These are phyloP conservation scores for Amphilophus citrinellus DNA, from an alignment of 2,113 vertebrate genomes.

Conservation along the genomic window DNA sequence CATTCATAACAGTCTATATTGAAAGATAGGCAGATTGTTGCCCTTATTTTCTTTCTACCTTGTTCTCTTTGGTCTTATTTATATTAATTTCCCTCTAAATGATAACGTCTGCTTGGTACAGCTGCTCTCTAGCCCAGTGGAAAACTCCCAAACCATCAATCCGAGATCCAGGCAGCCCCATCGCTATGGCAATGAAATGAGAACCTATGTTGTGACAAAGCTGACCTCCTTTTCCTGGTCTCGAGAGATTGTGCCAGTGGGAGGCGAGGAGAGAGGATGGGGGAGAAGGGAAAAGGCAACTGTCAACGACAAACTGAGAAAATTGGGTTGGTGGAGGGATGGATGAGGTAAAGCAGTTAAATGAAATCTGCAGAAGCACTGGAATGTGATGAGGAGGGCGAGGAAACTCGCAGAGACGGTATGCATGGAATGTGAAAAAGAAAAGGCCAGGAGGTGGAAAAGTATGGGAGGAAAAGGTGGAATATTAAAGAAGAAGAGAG, in stretches of 20 bases:
- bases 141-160: slow-evolving; percentile 62
- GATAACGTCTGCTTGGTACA: slow-evolving; percentile 20
- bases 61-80: slow-evolving; percentile 20
- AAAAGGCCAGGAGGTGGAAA: neutral
- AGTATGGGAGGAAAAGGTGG: neutral
- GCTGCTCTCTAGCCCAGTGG: slow-evolving; percentile 25
- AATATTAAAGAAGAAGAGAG: slow-evolving; percentile 2
- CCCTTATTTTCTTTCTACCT: neutral
- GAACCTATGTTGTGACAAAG: slow-evolving; percentile 67
- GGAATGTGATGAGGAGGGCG: neutral
- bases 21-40: neutral
- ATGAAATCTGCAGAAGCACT: slow-evolving; percentile 10
- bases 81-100: neutral
- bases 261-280: slow-evolving; percentile 39
- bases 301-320: slow-evolving; percentile 29
- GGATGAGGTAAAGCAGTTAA: slow-evolving; percentile 16
- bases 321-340: slow-evolving; percentile 45
- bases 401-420: neutral
- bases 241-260: slow-evolving; percentile 50
- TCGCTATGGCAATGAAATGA: slow-evolving; percentile 44
- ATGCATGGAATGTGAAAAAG: neutral
- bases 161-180: slow-evolving; percentile 37
- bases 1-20: neutral
- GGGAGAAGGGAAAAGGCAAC: slow-evolving; percentile 41
- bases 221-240: slow-evolving; percentile 73